These are phyloP conservation scores for Lissonota sp. DNA, from an alignment of 2,888 invertebrate species.

Conservation along the genomic window DNA sequence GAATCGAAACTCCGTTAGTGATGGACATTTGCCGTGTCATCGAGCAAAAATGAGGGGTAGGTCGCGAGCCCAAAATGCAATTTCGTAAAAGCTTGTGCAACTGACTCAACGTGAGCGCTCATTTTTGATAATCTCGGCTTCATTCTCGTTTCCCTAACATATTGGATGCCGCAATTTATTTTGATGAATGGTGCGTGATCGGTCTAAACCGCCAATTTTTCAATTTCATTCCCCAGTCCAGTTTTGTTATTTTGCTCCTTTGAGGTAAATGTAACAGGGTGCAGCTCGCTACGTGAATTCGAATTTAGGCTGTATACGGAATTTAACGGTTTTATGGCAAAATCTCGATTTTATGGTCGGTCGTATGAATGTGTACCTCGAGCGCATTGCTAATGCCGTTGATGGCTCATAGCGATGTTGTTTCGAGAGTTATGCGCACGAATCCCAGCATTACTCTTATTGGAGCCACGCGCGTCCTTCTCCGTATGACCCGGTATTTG, in stretches of 20 bases:
- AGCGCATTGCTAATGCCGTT: conserved; percentile 41
- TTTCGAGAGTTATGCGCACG: conserved; percentile 15
- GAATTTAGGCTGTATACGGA: background rate
- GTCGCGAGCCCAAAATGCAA: too few relatives aligned
- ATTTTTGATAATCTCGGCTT: too few relatives aligned
- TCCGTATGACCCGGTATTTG: conserved; percentile 39
- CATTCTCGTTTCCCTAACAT: too few relatives aligned
- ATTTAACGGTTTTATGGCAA: conserved; percentile 2
- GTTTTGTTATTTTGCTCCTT: conserved; percentile 9
- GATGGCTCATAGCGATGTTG: conserved; percentile 19
- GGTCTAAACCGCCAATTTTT: background rate
- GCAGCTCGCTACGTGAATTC: background rate
- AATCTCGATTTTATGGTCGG: conserved; percentile 41
- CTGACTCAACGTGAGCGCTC: too few relatives aligned
- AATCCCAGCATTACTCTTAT: conserved; percentile 5
- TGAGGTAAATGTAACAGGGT: background rate
- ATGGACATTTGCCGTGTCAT: too few relatives aligned
- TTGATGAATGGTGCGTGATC: too few relatives aligned
- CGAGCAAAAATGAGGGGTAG: too few relatives aligned
- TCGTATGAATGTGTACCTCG: background rate
- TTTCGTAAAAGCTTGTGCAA: too few relatives aligned
- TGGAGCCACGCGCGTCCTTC: background rate
- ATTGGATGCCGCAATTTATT: too few relatives aligned
- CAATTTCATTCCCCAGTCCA: background rate
- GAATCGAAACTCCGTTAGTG: too few relatives aligned